Conservation (phyloP, 2,113 vertebrate species). For the Scomber scombrus region DNA sequence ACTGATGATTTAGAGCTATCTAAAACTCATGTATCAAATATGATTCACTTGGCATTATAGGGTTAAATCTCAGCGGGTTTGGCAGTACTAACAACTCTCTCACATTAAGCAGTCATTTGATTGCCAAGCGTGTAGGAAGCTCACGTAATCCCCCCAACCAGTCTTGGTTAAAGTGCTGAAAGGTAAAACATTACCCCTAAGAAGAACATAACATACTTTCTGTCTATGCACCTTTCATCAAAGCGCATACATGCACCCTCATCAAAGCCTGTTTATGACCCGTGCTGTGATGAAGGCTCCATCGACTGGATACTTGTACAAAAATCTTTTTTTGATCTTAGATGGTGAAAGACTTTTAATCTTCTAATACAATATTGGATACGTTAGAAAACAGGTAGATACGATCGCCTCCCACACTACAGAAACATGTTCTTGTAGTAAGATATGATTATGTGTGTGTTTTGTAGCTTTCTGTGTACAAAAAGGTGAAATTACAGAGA, state of each 20-base stretch:
- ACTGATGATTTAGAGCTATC: too few relatives aligned
- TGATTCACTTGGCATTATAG: too few relatives aligned
- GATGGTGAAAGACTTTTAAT: not conserved
- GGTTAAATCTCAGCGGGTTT: not conserved
- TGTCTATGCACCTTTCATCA: not conserved
- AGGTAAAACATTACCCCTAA: too few relatives aligned
- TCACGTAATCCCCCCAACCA: not conserved
- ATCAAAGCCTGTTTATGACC: not conserved
- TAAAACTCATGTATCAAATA: too few relatives aligned
- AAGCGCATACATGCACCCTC: not conserved
- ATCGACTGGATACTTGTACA: not conserved
- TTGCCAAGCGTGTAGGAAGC: too few relatives aligned
- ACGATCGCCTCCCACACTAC: not conserved
- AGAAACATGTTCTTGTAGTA: not conserved
- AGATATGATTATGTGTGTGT: conserved; percentile 1
- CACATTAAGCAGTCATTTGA: too few relatives aligned
- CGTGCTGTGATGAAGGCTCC: not conserved
- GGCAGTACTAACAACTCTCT: too few relatives aligned
- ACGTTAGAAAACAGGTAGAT: not conserved
- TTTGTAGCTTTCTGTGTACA: not conserved
- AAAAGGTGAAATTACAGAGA: not conserved
- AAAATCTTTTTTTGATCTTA: not conserved
- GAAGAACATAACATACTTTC: too few relatives aligned
- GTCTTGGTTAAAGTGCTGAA: not conserved
- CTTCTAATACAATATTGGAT: not conserved